A percentile compares a stretch with the other conserved stretches of the same genome.
These are phyloP conservation scores for Trichechus manatus DNA, from an alignment of 2,113 vertebrate genomes.

Conservation along the genomic window DNA sequence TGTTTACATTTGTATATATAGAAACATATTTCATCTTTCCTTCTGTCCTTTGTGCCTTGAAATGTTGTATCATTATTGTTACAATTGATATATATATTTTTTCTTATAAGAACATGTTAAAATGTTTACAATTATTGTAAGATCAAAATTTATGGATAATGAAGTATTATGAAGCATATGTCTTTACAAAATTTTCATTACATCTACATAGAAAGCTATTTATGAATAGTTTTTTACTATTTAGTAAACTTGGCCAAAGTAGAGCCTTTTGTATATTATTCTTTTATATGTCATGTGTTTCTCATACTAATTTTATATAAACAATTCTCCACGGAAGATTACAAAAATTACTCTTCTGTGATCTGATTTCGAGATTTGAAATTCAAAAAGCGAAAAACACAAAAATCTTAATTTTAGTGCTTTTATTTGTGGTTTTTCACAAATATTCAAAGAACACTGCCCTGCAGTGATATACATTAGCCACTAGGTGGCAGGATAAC, in stretches of 20 bases:
- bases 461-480: background rate
- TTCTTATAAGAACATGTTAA: background rate
- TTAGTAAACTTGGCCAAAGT: background rate
- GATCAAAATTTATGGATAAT: background rate
- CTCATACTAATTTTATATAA: background rate
- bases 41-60: background rate
- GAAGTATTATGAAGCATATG: background rate
- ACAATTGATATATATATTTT: background rate
- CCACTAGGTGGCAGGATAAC: slow-evolving; percentile 70
- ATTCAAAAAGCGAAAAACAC: background rate
- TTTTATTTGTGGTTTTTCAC: background rate
- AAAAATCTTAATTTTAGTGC: background rate
- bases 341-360: background rate
- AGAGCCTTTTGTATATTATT: slow-evolving; percentile 3
- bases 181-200: background rate
- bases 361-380: background rate
- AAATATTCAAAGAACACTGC: background rate
- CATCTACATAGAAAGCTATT: background rate
- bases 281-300: background rate
- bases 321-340: background rate
- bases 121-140: background rate
- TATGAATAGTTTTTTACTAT: background rate
- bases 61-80: background rate
- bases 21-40: background rate
- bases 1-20: background rate